Evolutionary conservation across 2,888 invertebrate genomes (phyloP).

Genomic region (Eurytoma californica): DNA sequence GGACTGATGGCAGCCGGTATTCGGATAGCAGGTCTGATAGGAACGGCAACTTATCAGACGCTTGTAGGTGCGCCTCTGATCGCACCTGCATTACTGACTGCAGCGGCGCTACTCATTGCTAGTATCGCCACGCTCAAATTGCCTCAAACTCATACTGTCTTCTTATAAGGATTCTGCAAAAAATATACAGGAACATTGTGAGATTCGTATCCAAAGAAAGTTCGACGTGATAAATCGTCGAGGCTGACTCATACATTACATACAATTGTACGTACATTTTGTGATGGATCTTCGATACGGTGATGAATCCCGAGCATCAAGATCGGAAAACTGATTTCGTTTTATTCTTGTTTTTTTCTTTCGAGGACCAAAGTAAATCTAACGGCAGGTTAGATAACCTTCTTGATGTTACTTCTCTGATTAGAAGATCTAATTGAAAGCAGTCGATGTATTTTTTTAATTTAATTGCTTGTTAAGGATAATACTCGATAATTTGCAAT

Average conservation of each 20-base stretch:
- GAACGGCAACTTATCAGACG: constrained; percentile 73
- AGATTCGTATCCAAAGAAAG: constrained; percentile 53
- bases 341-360: constrained; percentile 28
- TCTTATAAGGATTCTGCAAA: constrained; percentile 68
- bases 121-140: constrained; percentile 73
- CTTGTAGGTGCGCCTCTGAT: constrained; percentile 72
- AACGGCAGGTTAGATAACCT: constrained; percentile 4
- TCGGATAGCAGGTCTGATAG: constrained; percentile 74
- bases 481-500: not conserved
- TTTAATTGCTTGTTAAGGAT: not conserved
- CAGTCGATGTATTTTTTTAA: not conserved
- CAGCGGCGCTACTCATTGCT: constrained; percentile 72
- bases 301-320: constrained; percentile 31
- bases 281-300: constrained; percentile 32
- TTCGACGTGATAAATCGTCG: constrained; percentile 24
- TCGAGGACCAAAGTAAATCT: constrained; percentile 31
- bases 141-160: constrained; percentile 74
- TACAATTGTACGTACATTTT: constrained; percentile 14
- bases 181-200: constrained; percentile 34
- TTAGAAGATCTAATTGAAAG: constrained; percentile 24
- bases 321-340: constrained; percentile 8
- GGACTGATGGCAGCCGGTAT: constrained; percentile 74
- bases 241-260: constrained; percentile 6
- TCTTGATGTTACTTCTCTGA: constrained; percentile 4
- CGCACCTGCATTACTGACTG: constrained; percentile 74